A percentile compares a stretch with the other conserved stretches of the same genome.
Evolutionary conservation across 2,797 vertebrate species (phyloP).

Genomic region (Trematomus bernacchii): DNA sequence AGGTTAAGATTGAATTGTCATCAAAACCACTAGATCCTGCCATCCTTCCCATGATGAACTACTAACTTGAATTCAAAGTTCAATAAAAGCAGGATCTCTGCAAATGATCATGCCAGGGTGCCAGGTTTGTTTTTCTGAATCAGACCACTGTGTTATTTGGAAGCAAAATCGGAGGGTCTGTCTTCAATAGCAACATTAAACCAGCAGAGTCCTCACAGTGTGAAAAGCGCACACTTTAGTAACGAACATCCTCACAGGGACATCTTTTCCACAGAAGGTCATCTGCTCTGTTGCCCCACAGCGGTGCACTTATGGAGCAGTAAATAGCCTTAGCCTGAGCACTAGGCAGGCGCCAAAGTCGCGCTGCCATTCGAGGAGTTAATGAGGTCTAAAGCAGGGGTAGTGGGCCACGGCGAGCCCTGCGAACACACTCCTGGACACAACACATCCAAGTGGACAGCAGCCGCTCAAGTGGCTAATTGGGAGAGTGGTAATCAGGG

Average conservation of each 20-base stretch:
- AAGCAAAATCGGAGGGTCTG: neutral
- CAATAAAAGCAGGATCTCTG: neutral
- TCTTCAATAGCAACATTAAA: neutral
- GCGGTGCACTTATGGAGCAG: slow-evolving; percentile 78
- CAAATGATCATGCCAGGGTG: neutral
- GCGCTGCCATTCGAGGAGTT: slow-evolving; percentile 76
- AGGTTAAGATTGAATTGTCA: neutral
- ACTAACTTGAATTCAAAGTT: too few species aligned
- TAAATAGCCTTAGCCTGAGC: slow-evolving; percentile 84
- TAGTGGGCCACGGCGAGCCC: slow-evolving; percentile 71
- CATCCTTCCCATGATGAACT: too few species aligned
- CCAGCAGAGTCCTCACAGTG: slow-evolving; percentile 20
- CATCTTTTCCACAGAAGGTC: slow-evolving; percentile 82
- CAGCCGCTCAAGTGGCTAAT: slow-evolving; percentile 89
- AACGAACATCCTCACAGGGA: slow-evolving; percentile 53
- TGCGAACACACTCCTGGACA: slow-evolving; percentile 82
- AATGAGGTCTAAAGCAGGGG: slow-evolving; percentile 85
- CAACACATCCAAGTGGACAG: slow-evolving; percentile 88
- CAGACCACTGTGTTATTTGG: neutral
- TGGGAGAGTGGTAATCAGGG: slow-evolving; percentile 81
- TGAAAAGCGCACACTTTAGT: slow-evolving; percentile 28
- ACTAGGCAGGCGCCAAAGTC: slow-evolving; percentile 80
- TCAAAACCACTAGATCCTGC: neutral
- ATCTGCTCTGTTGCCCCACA: slow-evolving; percentile 71
- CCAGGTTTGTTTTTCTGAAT: neutral